These are phyloP conservation scores for Nycticorax nycticorax DNA, from an alignment of 2,113 vertebrate species.

Conservation along the genomic window DNA sequence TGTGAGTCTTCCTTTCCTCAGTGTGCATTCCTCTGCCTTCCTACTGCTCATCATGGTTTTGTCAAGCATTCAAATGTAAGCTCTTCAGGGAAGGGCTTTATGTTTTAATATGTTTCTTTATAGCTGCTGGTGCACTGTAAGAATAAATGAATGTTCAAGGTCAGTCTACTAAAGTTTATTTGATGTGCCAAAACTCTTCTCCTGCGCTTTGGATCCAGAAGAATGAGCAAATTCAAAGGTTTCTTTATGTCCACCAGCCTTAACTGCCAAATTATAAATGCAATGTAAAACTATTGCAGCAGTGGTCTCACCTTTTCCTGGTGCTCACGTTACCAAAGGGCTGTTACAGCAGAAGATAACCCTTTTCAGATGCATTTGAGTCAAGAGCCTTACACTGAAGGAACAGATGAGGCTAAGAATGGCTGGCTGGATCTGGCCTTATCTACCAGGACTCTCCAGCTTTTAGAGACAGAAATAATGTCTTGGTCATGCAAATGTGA, in stretches of 20 bases:
- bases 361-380: background rate
- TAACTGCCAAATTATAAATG: background rate
- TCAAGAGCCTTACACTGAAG: background rate
- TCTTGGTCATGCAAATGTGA: background rate
- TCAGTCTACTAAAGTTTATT: background rate
- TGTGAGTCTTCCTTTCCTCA: background rate
- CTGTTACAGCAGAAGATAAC: background rate
- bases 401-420: background rate
- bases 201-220: background rate
- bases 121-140: background rate
- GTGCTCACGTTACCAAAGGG: background rate
- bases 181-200: background rate
- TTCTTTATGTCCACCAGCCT: background rate
- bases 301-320: background rate
- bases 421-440: background rate
- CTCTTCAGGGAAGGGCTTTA: background rate
- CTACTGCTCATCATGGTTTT: background rate
- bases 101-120: conserved; percentile 36
- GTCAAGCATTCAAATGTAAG: conserved; percentile 16
- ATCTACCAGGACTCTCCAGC: background rate
- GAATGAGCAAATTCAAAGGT: background rate
- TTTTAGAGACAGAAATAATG: background rate
- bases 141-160: conserved; percentile 3
- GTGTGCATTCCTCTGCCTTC: background rate
- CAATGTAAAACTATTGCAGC: background rate